Base-by-base conservation (phyloP, 2,113 vertebrate genomes). In the Anoplopoma fimbria region DNA sequence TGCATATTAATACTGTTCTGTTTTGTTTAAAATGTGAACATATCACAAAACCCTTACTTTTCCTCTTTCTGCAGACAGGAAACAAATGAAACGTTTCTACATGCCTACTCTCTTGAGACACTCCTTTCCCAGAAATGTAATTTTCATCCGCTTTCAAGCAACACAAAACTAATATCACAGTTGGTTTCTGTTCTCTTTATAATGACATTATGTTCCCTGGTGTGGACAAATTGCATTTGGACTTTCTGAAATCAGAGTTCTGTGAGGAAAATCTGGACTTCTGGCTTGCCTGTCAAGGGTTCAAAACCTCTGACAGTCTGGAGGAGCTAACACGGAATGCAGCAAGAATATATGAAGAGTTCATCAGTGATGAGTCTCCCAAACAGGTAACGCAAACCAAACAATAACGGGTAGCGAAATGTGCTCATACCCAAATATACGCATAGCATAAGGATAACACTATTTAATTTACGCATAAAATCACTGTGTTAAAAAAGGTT, bases 61-160 rank as follows among this genome's bases (percentile, higher is more conserved):
- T 60, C 75, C 0, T 73, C 23, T 69, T 45, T 67, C 57, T 9
- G 17, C 92, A 97, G 96, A 68, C 94, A 95, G 58, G 93, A 95
- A 51, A 93, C 94, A 23, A 95, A 95, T 81, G 95, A 97, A 93
- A 93, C n/a, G n/a, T n/a, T n/a, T n/a, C n/a, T n/a, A n/a, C 93
- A 3, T 88, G 76, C 79, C 89, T 94, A 38, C 95, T 94, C 96
- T 17, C 96, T 97, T 31, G 95, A 97, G 86, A 95, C 95, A 58
- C 92, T 97, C 33, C 94, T 97, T 55, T 94, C 95, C 77, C 95
- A 93, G 82, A 96, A 96, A 95, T 93, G 96, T 97, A 95, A 97
- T 96, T 95, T 77, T 36, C 29, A 17, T 68, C 64, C 21, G 19
- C 49, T 83, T 65, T 73, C 69, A 89, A 81, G 61, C 70, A 80